phyloP scores from a whole-genome alignment of 1,140 invertebrate genomes.

The Archivesica marissinica region DNA sequence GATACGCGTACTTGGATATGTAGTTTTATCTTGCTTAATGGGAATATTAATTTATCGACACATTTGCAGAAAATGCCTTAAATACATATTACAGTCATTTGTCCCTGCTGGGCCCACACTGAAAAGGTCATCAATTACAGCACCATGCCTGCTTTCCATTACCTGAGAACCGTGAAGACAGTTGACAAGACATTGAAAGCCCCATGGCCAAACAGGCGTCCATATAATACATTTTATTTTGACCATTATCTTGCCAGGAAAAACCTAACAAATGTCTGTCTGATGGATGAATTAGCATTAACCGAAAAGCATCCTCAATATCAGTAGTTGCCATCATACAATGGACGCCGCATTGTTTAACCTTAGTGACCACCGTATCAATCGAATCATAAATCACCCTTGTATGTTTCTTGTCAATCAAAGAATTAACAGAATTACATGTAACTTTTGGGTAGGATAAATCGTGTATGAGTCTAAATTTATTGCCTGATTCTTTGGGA shows the following conservation, averaged over 20 bases:
- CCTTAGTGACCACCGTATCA: constrained; percentile 12
- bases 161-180: background rate
- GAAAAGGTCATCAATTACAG: too few species aligned
- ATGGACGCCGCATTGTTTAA: background rate
- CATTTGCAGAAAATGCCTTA: too few species aligned
- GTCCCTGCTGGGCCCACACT: too few species aligned
- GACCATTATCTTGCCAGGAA: background rate
- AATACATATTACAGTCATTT: too few species aligned
- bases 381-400: background rate
- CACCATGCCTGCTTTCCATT: too few species aligned
- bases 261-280: background rate
- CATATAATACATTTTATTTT: background rate
- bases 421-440: too few species aligned
- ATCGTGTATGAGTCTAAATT: too few species aligned
- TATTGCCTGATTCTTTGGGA: too few species aligned
- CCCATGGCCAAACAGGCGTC: background rate
- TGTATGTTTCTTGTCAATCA: background rate
- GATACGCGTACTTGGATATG: too few species aligned
- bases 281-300: background rate
- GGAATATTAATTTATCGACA: too few species aligned
- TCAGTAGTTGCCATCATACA: constrained; percentile 1
- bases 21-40: too few species aligned
- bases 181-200: background rate
- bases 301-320: too few species aligned
- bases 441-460: background rate